phyloP scores from a whole-genome alignment of 2,113 vertebrate species.

The Sus scrofa region DNA sequence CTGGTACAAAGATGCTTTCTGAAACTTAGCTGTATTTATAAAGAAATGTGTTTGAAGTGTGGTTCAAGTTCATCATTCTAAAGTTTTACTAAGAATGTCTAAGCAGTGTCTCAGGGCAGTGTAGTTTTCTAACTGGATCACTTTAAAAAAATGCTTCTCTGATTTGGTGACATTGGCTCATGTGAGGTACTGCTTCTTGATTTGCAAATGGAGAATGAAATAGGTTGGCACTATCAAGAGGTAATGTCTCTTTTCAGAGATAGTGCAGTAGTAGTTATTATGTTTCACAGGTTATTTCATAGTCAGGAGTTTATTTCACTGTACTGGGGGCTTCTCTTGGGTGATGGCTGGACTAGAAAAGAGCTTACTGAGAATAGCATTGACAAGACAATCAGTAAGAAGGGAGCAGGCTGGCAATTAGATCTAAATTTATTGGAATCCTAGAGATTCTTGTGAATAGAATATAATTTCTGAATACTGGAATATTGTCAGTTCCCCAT shows the following conservation, averaged over 20 bases:
- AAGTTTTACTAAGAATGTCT: not conserved
- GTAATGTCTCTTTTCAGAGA: not conserved
- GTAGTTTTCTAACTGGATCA: not conserved
- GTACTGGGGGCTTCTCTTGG: not conserved
- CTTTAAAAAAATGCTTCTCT: not conserved
- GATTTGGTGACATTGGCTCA: not conserved
- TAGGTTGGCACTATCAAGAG: not conserved
- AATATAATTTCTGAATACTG: not conserved
- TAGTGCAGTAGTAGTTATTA: not conserved
- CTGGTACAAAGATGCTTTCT: not conserved
- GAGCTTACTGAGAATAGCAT: not conserved
- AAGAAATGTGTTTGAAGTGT: not conserved
- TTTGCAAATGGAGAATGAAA: not conserved
- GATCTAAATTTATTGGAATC: constrained; percentile 15
- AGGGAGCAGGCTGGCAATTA: not conserved
- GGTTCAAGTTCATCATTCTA: not conserved
- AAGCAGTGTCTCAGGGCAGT: not conserved
- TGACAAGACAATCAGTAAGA: not conserved
- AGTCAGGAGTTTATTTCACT: not conserved
- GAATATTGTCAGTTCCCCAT: not conserved
- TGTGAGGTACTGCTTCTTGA: constrained; percentile 11
- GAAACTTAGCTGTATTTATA: not conserved
- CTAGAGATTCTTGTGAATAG: constrained; percentile 10
- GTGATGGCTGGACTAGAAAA: not conserved
- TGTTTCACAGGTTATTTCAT: not conserved